Conservation (phyloP, 2,797 vertebrate species). For the Rachycentron canadum region DNA sequence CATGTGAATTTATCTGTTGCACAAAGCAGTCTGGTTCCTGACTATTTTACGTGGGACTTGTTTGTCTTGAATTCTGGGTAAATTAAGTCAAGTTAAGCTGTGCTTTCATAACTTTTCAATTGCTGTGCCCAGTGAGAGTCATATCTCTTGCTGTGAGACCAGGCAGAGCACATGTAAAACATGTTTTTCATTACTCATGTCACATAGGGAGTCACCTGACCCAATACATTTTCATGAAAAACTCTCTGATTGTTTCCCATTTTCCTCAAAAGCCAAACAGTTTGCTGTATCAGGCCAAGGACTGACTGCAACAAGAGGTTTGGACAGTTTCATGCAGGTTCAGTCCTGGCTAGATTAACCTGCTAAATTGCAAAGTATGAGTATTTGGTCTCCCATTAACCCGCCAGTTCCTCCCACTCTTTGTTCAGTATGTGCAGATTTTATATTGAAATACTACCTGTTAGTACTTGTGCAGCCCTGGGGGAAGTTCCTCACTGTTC, state of each 20-base stretch:
- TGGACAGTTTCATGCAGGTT: not conserved
- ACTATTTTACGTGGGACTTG: not conserved
- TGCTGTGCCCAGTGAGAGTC: not conserved
- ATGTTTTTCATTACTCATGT: not conserved
- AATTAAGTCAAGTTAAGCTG: not conserved
- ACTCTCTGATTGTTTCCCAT: not conserved
- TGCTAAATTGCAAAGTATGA: not conserved
- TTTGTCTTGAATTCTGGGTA: not conserved
- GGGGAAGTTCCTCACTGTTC: not conserved
- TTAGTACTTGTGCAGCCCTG: not conserved
- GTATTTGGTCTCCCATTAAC: not conserved
- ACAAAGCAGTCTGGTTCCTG: not conserved
- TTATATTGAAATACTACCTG: slow-evolving; percentile 1
- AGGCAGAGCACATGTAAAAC: not conserved
- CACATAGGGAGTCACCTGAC: not conserved
- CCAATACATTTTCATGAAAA: slow-evolving; percentile 5
- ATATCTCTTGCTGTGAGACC: not conserved
- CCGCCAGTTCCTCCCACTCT: not conserved
- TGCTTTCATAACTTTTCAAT: not conserved
- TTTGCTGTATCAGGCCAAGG: not conserved
- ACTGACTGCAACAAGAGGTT: not conserved
- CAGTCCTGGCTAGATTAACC: not conserved
- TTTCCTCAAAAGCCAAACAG: not conserved
- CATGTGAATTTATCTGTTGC: not conserved
- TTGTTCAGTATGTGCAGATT: slow-evolving; percentile 1